A percentile compares a stretch with the other conserved stretches of the same genome.
phyloP scores from a whole-genome alignment of 2,888 invertebrate species.

The Scelioninae gen. 2 region DNA sequence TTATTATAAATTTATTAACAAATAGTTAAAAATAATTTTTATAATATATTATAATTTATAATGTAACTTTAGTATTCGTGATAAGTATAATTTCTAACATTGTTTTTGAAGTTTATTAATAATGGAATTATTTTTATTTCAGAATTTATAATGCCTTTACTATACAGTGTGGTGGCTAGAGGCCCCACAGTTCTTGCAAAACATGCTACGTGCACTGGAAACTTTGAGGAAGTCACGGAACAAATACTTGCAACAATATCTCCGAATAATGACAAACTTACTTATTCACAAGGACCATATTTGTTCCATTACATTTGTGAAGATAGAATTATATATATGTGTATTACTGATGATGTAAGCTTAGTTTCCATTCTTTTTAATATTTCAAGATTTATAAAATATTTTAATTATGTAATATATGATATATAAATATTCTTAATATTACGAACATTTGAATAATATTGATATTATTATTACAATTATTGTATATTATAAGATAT shows the following conservation, averaged over 20 bases:
- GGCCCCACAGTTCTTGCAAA: conserved; percentile 91
- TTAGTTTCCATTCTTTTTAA: conserved; percentile 42
- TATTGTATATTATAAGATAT: no score
- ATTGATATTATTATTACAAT: no score
- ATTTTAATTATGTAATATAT: no score
- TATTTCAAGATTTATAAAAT: no score
- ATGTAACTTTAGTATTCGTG: no score
- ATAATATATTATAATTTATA: no score
- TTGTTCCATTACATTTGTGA: conserved; percentile 94
- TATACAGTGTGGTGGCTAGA: conserved; percentile 92
- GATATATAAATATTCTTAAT: no score
- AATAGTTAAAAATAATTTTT: no score
- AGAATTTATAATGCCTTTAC: conserved; percentile 84
- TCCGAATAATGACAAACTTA: conserved; percentile 92
- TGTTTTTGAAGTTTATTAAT: no score
- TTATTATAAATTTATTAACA: no score
- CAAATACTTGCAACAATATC: conserved; percentile 92
- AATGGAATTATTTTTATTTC: conserved; percentile 34
- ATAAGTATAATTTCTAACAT: no score
- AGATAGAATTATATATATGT: conserved; percentile 91
- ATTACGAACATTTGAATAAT: no score
- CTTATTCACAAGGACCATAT: conserved; percentile 94
- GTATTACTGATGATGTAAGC: conserved; percentile 95
- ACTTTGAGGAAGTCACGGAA: conserved; percentile 95
- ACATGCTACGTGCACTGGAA: conserved; percentile 94